These are phyloP conservation scores for Neoniphon sammara DNA, from an alignment of 2,797 vertebrate species.

Conservation along the genomic window DNA sequence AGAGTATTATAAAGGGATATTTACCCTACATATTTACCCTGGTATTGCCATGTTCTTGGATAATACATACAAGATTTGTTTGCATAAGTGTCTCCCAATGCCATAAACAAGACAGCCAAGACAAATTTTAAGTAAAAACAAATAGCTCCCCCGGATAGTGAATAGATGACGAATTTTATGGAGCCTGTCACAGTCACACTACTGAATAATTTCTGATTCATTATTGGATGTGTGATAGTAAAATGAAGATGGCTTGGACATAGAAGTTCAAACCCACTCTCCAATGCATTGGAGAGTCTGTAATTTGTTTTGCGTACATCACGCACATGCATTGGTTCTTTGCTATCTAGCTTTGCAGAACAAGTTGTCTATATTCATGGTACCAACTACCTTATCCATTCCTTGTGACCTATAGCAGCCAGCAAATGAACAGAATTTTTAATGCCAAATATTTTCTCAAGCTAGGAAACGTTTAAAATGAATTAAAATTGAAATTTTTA, in stretches of 20 bases:
- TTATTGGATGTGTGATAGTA: background rate
- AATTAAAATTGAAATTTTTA: background rate
- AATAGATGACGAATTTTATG: background rate
- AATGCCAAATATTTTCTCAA: too few relatives aligned
- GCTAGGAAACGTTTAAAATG: too few relatives aligned
- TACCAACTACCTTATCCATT: too few relatives aligned
- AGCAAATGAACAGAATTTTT: too few relatives aligned
- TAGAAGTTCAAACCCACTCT: background rate
- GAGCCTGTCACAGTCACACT: background rate
- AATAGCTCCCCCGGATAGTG: background rate
- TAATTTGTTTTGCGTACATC: too few relatives aligned
- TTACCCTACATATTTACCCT: background rate
- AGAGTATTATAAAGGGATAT: too few relatives aligned
- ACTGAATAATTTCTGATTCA: background rate
- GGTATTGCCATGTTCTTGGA: background rate
- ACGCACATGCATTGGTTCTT: background rate
- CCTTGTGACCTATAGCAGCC: too few relatives aligned
- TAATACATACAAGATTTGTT: background rate
- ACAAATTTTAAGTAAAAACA: background rate
- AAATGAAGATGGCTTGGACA: background rate
- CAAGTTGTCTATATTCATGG: background rate
- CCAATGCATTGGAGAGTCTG: background rate
- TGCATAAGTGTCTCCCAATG: background rate
- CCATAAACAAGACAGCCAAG: background rate
- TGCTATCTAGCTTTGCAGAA: background rate